Evolutionary conservation across 2,113 vertebrate genomes (phyloP).

Genomic region (Sturnira hondurensis): DNA sequence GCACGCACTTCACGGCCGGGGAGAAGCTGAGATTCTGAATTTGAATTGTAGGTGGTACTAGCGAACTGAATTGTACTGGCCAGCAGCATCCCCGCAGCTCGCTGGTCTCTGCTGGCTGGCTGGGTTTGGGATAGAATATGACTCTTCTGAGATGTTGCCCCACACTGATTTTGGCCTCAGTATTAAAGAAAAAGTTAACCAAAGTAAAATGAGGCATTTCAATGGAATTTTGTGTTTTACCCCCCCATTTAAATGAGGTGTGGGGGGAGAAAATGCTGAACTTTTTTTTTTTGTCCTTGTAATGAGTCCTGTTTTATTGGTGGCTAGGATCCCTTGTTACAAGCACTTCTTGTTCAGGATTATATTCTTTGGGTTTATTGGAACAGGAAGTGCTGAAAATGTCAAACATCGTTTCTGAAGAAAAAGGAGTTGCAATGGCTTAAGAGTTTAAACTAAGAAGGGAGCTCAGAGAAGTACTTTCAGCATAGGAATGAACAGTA

Average conservation of each 20-base stretch:
- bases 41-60: background rate
- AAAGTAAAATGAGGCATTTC: constrained; percentile 35
- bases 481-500: constrained; percentile 76
- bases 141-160: constrained; percentile 64
- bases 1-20: rapidly evolving
- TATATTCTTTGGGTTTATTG: constrained; percentile 84
- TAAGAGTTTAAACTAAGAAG: constrained; percentile 45
- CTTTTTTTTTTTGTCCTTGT: constrained; percentile 22
- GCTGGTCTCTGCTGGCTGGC: constrained; percentile 13
- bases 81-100: background rate
- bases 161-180: constrained; percentile 75
- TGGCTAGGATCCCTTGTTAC: constrained; percentile 71
- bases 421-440: constrained; percentile 65
- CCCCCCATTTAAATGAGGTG: constrained; percentile 51
- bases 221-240: constrained; percentile 28
- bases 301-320: constrained; percentile 53
- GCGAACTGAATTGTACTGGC: no score
- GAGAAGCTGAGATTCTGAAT: constrained; percentile 54
- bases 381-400: constrained; percentile 81
- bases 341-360: constrained; percentile 79
- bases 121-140: constrained; percentile 65
- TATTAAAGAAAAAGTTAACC: constrained; percentile 21
- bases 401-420: constrained; percentile 67
- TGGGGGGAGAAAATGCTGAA: background rate
- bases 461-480: constrained; percentile 69